Evolutionary conservation across 2,888 invertebrate genomes (phyloP).

Genomic region (Rotaria magnacalcarata): DNA sequence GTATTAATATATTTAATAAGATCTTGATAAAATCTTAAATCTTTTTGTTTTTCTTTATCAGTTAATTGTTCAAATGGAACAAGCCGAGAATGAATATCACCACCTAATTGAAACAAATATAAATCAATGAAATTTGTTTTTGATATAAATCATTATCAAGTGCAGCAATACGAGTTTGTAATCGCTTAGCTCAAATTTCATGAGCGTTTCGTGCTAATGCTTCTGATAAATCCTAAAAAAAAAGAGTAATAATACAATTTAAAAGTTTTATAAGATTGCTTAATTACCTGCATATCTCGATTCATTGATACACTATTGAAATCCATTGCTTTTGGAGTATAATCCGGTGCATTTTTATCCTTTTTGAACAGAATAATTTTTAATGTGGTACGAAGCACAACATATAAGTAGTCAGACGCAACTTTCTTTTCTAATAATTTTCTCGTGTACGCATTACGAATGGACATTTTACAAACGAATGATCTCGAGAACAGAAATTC

Average conservation of each 20-base stretch:
- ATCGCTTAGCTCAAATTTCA: constrained; percentile 88
- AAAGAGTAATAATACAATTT: neutral
- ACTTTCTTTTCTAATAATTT: no score
- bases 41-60: constrained; percentile 94
- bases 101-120: constrained; percentile 58
- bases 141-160: constrained; percentile 48
- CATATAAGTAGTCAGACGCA: no score
- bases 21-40: constrained; percentile 90
- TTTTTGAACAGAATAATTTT: no score
- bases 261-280: neutral
- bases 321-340: constrained; percentile 84
- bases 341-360: constrained; percentile 36
- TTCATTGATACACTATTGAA: constrained; percentile 94
- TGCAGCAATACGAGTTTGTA: constrained; percentile 39
- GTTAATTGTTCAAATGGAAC: constrained; percentile 96
- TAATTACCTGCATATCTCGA: constrained; percentile 73
- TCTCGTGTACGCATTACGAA: no score
- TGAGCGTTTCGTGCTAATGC: no score
- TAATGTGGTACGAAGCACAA: no score
- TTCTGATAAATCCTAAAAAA: constrained; percentile 82
- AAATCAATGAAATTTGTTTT: no score
- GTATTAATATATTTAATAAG: constrained; percentile 95
- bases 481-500: no score
- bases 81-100: constrained; percentile 86
- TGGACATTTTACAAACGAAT: no score